phyloP scores from a whole-genome alignment of 2,797 vertebrate species.

The Urosaurus nigricauda region DNA sequence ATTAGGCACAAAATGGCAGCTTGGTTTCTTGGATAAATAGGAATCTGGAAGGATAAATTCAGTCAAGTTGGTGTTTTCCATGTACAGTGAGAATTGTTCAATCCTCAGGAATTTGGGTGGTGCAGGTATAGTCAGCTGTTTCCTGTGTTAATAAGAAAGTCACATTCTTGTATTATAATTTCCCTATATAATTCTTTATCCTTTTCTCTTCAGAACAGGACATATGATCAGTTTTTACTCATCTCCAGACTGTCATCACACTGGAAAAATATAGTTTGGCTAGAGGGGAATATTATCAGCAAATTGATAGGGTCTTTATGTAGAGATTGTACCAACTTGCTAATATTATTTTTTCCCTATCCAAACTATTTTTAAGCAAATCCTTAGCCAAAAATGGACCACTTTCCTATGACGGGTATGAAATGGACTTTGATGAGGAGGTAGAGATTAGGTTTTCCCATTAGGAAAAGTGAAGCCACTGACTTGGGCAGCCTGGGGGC shows the following conservation, averaged over 20 bases:
- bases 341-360: not conserved
- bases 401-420: not conserved
- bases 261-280: too few relatives aligned
- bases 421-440: not conserved
- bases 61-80: not conserved
- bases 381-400: not conserved
- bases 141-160: constrained; percentile 30
- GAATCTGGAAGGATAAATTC: not conserved
- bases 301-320: not conserved
- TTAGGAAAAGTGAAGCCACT: not conserved
- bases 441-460: not conserved
- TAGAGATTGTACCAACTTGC: not conserved
- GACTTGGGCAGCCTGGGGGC: not conserved
- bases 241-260: not conserved
- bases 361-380: not conserved
- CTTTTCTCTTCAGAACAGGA: constrained; percentile 21
- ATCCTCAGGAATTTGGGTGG: not conserved
- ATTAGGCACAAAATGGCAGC: not conserved
- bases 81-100: constrained; percentile 8
- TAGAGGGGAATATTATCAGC: too few relatives aligned
- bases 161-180: not conserved
- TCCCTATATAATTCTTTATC: not conserved
- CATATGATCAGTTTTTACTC: not conserved
- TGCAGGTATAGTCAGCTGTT: not conserved
- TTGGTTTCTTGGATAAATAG: constrained; percentile 28